Base-by-base conservation (phyloP, 2,797 vertebrate genomes). In the Neomorphus geoffroyi region DNA sequence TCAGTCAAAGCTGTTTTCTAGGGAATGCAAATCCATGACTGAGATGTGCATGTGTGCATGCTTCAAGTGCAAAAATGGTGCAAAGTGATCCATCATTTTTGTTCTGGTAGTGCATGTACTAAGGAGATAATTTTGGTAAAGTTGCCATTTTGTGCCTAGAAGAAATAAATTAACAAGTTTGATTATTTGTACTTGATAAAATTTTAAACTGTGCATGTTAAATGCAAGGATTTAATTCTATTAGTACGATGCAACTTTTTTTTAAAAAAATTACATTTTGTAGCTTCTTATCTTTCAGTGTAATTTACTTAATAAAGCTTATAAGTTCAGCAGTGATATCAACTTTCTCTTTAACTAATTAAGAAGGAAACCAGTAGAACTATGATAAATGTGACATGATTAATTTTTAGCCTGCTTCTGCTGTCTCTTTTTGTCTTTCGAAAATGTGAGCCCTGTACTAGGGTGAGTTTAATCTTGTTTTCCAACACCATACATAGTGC, bases 281-380 rank as follows among this genome's bases (percentile, higher is more conserved):
- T 67, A 73, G 54, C 64, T 75, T 75, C 82, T 95, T 95, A 84
- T 93, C 88, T 95, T 84, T 51, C 56, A 77, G 13, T 80, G 74
- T 92, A 85, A 87, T 92, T 96, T 92, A 79, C 67, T 95, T 94
- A 91, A 73, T 81, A 81, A 84, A 81, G 64, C 62, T 89, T 82
- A 2, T 73, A 73, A 73, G 23, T 89, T 89, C 74, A 85, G 80
- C 48, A 85, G 89, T 37, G 92, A 39, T 85, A 94, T 24, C 30
- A 87, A 30, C 51, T 86, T 78, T 51, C 37, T 94, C 58, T 93
- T 89, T 48, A 94, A 43, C 51, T 92, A 89, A 94, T 70, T 80
- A 64, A 85, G 62, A 90, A 65, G 27, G 43, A 81, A 80, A 66
- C 17, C 21, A 43, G 39, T 22, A 86, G 48, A 87, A 82, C 11